These are phyloP conservation scores for Odocoileus virginianus DNA, from an alignment of 2,113 vertebrate genomes.

Conservation along the genomic window DNA sequence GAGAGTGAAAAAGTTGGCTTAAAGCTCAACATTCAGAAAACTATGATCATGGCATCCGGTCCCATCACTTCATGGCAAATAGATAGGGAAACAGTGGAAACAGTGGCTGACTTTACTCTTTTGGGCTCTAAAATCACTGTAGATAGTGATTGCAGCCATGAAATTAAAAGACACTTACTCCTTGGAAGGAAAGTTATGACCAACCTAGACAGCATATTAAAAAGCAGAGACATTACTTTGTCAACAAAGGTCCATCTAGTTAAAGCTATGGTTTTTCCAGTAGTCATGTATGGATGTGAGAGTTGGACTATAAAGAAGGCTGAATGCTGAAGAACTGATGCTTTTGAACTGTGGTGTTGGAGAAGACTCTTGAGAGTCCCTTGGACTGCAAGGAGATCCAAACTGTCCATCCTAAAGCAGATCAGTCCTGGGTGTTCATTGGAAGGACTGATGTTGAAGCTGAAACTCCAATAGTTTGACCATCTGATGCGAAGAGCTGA, in stretches of 20 bases:
- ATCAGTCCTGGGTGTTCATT: background rate
- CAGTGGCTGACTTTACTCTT: background rate
- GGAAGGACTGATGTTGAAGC: background rate
- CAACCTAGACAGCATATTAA: background rate
- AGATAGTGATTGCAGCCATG: background rate
- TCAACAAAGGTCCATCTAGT: background rate
- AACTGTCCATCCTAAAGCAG: background rate
- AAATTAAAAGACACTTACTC: background rate
- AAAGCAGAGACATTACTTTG: background rate
- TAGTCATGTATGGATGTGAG: background rate
- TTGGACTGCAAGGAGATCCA: background rate
- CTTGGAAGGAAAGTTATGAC: background rate
- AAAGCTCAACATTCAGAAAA: background rate
- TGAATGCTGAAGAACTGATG: background rate
- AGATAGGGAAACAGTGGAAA: background rate
- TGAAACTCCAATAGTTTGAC: background rate
- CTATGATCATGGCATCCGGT: accelerated
- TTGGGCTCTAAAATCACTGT: background rate
- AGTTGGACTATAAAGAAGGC: background rate
- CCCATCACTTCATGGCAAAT: background rate
- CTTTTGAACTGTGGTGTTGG: background rate
- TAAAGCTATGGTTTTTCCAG: background rate
- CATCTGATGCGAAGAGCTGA: background rate
- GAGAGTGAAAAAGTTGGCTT: background rate
- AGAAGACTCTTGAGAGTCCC: background rate